Base-by-base conservation (phyloP, 2,797 vertebrate genomes). In the Lepus oiostolus region DNA sequence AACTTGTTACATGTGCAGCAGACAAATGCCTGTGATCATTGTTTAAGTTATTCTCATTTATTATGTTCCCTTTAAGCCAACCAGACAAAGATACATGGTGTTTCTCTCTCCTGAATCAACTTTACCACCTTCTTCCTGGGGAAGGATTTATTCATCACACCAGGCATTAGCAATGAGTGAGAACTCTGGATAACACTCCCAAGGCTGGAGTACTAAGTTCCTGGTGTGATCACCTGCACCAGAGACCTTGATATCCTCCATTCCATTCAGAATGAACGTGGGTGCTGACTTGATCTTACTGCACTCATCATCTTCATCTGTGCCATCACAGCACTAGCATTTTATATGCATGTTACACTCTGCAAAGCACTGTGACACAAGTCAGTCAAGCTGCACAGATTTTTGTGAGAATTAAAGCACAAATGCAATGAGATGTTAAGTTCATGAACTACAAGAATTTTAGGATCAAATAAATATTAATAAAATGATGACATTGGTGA, bases 21-120 rank as follows among this genome's bases (percentile, higher is more conserved):
- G 62, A 84, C 38, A 94, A 82, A 88, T 42, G 52, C 4, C 58
- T 65, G 14, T 85, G 16, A 91, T 92, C 52, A 81, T 58, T 50
- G 79, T 75, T 93, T 89, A 52, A 88, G 38, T 90, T 93, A 77
- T 82, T 92, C 26, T 74, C 54, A 95, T 80, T 85, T 84, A 63
- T 72, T 60, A 7, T n/a, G 47, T 65, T 81, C 32, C 6, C 50
- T 87, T 75, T 62, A 86, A 79, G 24, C 24, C 24, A 94, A 52
- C 5, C 11, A 26, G 77, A 88, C 72, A 90, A 91, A 71, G 13
- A 68, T 32, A 79, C 4, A 70, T 22, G 6, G 10, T 74, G 4
- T 47, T 79, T 88, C 9, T 71, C 47, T 81, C 22, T 90, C 47
- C 70, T 68, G 30, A 88, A 16, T 88, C 63, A 90, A 92, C 30